Percentiles rank a stretch among this genome's conserved stretches.
These are phyloP conservation scores for Linyphia triangularis DNA, from an alignment of 2,888 invertebrate genomes.

Conservation along the genomic window DNA sequence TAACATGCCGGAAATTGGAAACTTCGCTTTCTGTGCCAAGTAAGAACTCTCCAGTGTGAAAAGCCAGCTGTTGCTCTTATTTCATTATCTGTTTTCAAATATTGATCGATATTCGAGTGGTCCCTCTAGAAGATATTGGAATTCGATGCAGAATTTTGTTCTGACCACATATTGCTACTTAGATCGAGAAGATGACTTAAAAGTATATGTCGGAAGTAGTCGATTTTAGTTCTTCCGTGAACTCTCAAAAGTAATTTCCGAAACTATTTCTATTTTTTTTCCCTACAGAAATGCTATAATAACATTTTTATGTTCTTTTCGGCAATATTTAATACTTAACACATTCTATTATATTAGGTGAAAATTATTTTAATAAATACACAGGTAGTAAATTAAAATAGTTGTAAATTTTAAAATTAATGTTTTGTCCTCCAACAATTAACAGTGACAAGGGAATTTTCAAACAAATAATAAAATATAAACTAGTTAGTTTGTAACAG, in stretches of 20 bases:
- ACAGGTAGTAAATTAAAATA: no score
- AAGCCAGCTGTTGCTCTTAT: slow-evolving; percentile 42
- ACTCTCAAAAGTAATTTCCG: background rate
- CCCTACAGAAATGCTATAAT: no score
- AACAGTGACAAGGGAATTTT: no score
- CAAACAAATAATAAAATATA: no score
- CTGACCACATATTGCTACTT: slow-evolving; percentile 17
- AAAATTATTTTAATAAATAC: no score
- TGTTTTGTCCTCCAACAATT: no score
- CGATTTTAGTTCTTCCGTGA: background rate
- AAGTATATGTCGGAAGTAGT: background rate
- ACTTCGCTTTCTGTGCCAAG: background rate
- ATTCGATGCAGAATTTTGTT: slow-evolving; percentile 14
- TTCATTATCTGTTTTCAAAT: slow-evolving; percentile 48
- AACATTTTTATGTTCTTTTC: no score
- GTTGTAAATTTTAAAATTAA: no score
- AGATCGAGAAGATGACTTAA: background rate
- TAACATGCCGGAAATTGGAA: background rate
- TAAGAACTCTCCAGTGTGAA: background rate
- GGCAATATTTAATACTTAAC: no score
- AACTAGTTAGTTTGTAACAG: no score
- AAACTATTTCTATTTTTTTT: background rate
- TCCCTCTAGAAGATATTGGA: slow-evolving; percentile 20
- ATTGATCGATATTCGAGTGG: slow-evolving; percentile 20
- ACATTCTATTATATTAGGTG: no score